These are phyloP conservation scores for Philereme vetulata DNA, from an alignment of 2,888 invertebrate genomes.

Conservation along the genomic window DNA sequence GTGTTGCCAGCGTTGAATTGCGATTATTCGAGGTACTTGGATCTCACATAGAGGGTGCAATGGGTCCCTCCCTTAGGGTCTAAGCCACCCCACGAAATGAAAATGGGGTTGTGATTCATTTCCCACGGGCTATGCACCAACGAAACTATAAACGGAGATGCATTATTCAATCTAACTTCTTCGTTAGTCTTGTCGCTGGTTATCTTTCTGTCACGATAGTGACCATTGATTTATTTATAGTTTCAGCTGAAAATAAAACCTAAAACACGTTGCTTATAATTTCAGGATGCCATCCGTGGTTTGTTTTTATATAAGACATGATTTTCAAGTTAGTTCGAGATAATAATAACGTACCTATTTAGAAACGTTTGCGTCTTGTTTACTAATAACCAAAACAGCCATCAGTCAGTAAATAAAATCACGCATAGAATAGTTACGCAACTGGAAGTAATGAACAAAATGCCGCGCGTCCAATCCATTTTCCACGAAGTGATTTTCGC, in stretches of 20 bases:
- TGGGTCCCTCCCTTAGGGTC: conserved; percentile 60
- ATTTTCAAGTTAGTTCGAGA: background rate
- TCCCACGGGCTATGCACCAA: conserved; percentile 72
- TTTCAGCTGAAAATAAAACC: no score
- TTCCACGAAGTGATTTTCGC: conserved; percentile 46
- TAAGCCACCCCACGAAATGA: conserved; percentile 72
- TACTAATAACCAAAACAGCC: background rate
- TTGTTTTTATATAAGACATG: background rate
- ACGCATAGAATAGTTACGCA: conserved; percentile 17
- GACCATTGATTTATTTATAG: no score
- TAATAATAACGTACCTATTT: background rate
- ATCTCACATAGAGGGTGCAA: conserved; percentile 74
- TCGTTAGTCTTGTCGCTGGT: no score
- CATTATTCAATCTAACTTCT: conserved; percentile 42
- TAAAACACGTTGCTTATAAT: no score
- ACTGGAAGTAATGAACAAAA: conserved; percentile 39
- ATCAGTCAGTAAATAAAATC: no score
- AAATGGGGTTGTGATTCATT: conserved; percentile 83
- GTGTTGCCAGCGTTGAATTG: conserved; percentile 62
- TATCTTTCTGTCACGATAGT: no score
- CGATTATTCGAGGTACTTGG: conserved; percentile 76
- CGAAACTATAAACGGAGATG: conserved; percentile 45
- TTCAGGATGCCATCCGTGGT: background rate
- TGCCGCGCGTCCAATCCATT: conserved; percentile 47
- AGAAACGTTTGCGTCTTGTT: background rate